Base-by-base conservation (phyloP, 1,140 invertebrate genomes). In the Brachionus paranguensis region DNA sequence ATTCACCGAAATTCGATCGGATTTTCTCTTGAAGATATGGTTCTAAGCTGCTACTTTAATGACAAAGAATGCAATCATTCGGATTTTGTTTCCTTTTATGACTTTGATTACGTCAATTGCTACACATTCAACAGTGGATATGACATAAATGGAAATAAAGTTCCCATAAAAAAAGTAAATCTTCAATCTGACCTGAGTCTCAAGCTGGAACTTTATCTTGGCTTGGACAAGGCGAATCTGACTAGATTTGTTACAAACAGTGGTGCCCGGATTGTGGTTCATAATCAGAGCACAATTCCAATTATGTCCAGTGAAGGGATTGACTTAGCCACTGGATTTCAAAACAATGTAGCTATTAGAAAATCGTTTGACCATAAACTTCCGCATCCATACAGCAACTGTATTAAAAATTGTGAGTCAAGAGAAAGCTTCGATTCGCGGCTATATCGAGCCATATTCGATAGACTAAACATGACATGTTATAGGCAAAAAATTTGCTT, bases 41-140 rank as follows among this genome's bases (percentile, higher is more conserved):
- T 70, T 1, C 60, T 74, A 14, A 84, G 27, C 27, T 84, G 37
- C 85, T 78, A 53, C 78, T 85, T 47, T 60, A 85, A 29, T 85
- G 85, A 74, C 81, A 83, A 41, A 84, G 24, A 1, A 20, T 86
- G 27, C 33, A 65, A n/a, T 45, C 78, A n/a, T 33, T 78, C 20
- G 43, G 84, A 84, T 55, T 84, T 84, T 84, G 29, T 64, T 47
- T 27, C 37, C 0, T 29, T 37, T 20, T 41, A 84, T 43, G 76
- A 78, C 64, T 65, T 65, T 41, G 60, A 84, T 37, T 84, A 85
- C 24, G 84, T 50, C 2, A 85, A 85, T 55, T 85, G 85, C 43
- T 83, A 29, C 12, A 85, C 84, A 8, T 83, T 85, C 27, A 85
- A 85, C 84, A 84, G 84, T 81, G 85, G 85, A 20, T 43, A 43